phyloP scores from a whole-genome alignment of 92 coral and sea anemone genomes.

The Epizoanthus rinbou region DNA sequence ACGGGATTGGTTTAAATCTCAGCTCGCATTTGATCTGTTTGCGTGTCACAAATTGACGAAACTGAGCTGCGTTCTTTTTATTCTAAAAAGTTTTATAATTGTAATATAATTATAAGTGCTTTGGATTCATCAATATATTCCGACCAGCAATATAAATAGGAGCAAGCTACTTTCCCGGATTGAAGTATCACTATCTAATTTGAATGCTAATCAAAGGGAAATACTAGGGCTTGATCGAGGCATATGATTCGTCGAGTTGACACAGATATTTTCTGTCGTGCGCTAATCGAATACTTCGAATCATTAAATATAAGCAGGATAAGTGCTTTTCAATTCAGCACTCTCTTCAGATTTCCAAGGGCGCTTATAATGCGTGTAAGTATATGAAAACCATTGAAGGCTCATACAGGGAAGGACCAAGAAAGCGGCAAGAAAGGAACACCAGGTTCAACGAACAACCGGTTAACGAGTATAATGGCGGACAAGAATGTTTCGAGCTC shows the following conservation, averaged over 20 bases:
- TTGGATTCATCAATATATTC: background rate
- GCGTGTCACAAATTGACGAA: constrained; percentile 4
- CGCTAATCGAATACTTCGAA: background rate
- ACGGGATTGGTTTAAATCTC: constrained; percentile 12
- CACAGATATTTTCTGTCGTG: background rate
- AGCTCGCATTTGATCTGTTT: constrained; percentile 9
- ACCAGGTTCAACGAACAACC: background rate
- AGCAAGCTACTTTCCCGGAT: background rate
- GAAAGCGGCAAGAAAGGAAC: background rate
- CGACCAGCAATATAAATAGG: background rate
- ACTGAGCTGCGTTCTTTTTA: background rate
- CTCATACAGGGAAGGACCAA: background rate
- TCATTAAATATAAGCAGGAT: background rate
- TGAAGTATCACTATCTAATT: constrained; percentile 11
- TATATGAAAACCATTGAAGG: background rate
- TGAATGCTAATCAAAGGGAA: constrained; percentile 1
- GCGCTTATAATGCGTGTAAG: background rate
- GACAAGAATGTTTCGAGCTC: background rate
- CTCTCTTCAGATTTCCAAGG: background rate
- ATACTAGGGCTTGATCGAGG: background rate
- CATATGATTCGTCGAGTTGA: background rate
- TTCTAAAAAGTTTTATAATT: background rate
- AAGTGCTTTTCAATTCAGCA: constrained; percentile 6
- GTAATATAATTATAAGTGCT: background rate
- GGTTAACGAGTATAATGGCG: background rate